Percentiles rank a stretch among this genome's conserved stretches.
phyloP scores from a whole-genome alignment of 2,888 invertebrate genomes.

The Tortrix viridana region DNA sequence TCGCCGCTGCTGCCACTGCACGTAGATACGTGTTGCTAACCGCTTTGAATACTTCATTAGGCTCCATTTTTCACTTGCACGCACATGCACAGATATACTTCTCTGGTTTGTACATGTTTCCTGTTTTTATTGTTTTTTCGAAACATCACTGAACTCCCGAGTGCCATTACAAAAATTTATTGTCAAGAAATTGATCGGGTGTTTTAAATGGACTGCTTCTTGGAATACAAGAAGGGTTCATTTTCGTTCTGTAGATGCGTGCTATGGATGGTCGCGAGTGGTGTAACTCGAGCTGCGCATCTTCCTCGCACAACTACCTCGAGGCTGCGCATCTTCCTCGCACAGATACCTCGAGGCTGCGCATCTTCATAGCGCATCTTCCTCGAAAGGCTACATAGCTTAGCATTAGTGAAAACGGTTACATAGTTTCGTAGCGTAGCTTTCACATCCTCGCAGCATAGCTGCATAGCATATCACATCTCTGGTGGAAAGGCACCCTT shows the following conservation, averaged over 20 bases:
- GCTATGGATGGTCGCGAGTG: too few species aligned
- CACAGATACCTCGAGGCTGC: too few species aligned
- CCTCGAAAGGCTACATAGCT: too few species aligned
- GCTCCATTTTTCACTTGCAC: constrained; percentile 10
- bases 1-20: constrained; percentile 27
- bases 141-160: constrained; percentile 45
- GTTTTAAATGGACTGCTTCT: constrained; percentile 13
- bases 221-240: background rate
- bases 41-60: constrained; percentile 35
- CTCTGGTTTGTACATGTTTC: background rate
- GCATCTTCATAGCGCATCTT: too few species aligned
- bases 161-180: constrained; percentile 42
- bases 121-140: constrained; percentile 40
- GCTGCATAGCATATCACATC: too few species aligned
- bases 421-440: too few species aligned
- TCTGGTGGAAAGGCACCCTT: constrained; percentile 2
- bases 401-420: too few species aligned
- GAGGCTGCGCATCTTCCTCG: too few species aligned
- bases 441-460: too few species aligned
- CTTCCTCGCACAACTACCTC: too few species aligned
- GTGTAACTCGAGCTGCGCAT: too few species aligned
- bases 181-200: constrained; percentile 35
- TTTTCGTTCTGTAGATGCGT: too few species aligned
- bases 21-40: constrained; percentile 14
- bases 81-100: background rate